Conservation (phyloP, 2,113 vertebrate genomes). For the Myotis davidii region DNA sequence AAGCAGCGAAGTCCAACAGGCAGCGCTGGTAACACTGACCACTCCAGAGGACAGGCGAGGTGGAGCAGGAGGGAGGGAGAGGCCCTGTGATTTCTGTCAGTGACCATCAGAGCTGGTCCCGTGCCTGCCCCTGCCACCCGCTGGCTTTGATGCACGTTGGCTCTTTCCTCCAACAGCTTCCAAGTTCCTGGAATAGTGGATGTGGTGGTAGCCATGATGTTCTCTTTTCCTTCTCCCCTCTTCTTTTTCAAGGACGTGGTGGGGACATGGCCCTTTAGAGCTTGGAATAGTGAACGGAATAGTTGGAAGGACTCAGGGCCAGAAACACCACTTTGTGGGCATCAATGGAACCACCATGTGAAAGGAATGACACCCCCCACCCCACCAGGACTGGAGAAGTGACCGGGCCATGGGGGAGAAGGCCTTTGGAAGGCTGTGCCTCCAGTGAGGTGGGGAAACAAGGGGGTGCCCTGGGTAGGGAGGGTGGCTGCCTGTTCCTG, state of each 20-base stretch:
- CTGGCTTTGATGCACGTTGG: not conserved
- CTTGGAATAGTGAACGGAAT: not conserved
- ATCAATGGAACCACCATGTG: not conserved
- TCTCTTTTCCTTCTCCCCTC: not conserved
- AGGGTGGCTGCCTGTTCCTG: not conserved
- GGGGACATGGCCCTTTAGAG: fast-evolving
- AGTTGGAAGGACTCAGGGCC: not conserved
- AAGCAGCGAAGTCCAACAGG: not conserved
- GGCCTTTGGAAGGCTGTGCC: not conserved
- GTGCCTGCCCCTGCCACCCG: fast-evolving
- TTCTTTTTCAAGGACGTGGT: not conserved
- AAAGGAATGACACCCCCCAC: not conserved
- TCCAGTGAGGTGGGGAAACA: not conserved
- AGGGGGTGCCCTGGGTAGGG: not conserved
- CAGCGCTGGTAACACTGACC: not conserved
- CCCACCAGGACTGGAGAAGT: not conserved
- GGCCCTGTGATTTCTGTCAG: not conserved
- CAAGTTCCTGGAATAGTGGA: not conserved
- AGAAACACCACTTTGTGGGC: not conserved
- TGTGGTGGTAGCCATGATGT: not conserved
- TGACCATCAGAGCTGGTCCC: not conserved
- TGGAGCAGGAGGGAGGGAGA: not conserved
- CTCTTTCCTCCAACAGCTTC: not conserved
- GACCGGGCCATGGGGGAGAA: not conserved
- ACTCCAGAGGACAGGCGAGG: not conserved